These are phyloP conservation scores for Grammomys dolichurus DNA, from an alignment of 2,113 vertebrate genomes.

Conservation along the genomic window DNA sequence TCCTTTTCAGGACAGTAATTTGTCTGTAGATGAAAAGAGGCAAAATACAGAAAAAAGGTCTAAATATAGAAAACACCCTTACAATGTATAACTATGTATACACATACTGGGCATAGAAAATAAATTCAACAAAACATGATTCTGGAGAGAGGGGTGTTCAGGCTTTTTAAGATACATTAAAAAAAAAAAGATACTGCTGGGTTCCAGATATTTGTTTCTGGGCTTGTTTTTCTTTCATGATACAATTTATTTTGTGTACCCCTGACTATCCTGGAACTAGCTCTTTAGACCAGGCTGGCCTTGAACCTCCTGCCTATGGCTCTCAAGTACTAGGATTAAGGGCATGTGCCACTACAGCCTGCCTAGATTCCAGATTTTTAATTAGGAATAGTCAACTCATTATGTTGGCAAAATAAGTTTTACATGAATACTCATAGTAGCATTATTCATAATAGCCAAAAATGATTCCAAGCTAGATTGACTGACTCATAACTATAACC, in stretches of 20 bases:
- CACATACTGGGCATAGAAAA: not conserved
- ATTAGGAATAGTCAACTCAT: not conserved
- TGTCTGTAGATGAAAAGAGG: too few relatives aligned
- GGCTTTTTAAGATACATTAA: not conserved
- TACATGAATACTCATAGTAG: constrained; percentile 9
- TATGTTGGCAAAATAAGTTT: not conserved
- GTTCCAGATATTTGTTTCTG: not conserved
- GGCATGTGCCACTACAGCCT: not conserved
- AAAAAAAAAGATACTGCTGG: not conserved
- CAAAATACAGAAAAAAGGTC: too few relatives aligned
- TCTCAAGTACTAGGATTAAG: not conserved
- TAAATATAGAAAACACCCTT: too few relatives aligned
- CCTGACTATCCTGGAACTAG: not conserved
- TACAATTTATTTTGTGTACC: not conserved
- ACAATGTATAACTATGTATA: too few relatives aligned
- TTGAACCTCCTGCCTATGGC: not conserved
- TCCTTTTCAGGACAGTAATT: too few relatives aligned
- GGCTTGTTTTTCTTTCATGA: not conserved
- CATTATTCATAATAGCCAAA: constrained; percentile 54
- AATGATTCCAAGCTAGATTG: not conserved
- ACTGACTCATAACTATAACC: not conserved
- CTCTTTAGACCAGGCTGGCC: not conserved
- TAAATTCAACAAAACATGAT: not conserved
- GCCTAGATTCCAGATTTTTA: not conserved
- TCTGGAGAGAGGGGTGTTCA: not conserved